phyloP scores from a whole-genome alignment of 2,888 invertebrate species.

The Idaea biselata region DNA sequence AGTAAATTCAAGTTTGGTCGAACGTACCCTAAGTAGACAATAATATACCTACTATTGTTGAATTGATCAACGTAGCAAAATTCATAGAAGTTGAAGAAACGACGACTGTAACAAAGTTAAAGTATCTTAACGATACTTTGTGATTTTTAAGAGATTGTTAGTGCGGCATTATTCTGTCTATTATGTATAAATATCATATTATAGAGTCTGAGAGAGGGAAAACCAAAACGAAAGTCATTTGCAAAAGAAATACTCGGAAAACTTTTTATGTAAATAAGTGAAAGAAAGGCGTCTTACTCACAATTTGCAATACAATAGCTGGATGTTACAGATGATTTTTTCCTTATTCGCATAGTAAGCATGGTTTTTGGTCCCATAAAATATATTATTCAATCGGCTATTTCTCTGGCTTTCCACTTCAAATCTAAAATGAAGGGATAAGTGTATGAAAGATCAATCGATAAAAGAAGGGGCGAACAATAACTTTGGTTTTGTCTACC shows the following conservation, averaged over 20 bases:
- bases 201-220: slow-evolving; percentile 41
- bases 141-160: slow-evolving; percentile 1
- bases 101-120: slow-evolving; percentile 1
- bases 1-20: too few species aligned
- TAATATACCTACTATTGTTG: background rate
- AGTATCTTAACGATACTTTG: slow-evolving; percentile 10
- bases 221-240: slow-evolving; percentile 68
- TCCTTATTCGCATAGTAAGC: slow-evolving; percentile 73
- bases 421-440: slow-evolving; percentile 65
- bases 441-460: slow-evolving; percentile 62
- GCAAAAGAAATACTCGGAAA: slow-evolving; percentile 61
- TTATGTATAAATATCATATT: slow-evolving; percentile 33
- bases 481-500: slow-evolving; percentile 26
- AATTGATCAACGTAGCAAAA: background rate
- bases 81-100: background rate
- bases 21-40: background rate
- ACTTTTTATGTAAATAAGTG: slow-evolving; percentile 74
- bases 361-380: slow-evolving; percentile 68
- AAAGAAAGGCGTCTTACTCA: slow-evolving; percentile 68
- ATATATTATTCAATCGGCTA: slow-evolving; percentile 77
- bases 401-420: slow-evolving; percentile 63
- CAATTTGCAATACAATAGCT: slow-evolving; percentile 78
- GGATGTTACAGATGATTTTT: slow-evolving; percentile 74
- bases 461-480: slow-evolving; percentile 46
- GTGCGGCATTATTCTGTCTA: slow-evolving; percentile 18